Evolutionary conservation across 2,797 vertebrate genomes (phyloP).

Genomic region (Loriculus beryllinus): DNA sequence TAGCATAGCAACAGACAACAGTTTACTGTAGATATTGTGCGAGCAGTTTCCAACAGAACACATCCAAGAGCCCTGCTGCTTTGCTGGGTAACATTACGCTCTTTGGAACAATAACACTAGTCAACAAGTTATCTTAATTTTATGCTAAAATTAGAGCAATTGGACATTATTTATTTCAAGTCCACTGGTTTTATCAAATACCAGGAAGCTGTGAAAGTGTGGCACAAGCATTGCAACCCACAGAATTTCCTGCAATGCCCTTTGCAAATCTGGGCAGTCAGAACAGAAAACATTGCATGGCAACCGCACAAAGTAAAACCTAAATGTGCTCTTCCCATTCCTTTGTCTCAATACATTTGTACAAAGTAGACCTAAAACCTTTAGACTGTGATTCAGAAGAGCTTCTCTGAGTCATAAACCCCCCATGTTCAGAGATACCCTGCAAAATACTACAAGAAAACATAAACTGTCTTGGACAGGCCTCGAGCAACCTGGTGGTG

Average conservation of each 20-base stretch:
- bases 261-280: rapidly evolving
- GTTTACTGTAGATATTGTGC: not conserved
- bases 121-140: not conserved
- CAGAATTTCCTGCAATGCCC: not conserved
- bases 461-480: not conserved
- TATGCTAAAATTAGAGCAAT: slow-evolving; percentile 24
- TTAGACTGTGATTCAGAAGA: not conserved
- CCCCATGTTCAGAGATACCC: not conserved
- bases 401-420: not conserved
- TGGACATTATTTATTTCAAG: not conserved
- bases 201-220: not conserved
- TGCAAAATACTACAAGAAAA: rapidly evolving
- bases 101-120: not conserved
- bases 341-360: not conserved
- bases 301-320: not conserved
- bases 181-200: not conserved
- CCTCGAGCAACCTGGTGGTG: not conserved
- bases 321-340: not conserved
- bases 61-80: not conserved
- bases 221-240: not conserved
- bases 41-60: not conserved
- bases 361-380: not conserved
- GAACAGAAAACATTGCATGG: not conserved
- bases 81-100: not conserved
- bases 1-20: slow-evolving; percentile 41